Conservation (phyloP, 2,113 vertebrate species). For the Misgurnus mizolepis region DNA sequence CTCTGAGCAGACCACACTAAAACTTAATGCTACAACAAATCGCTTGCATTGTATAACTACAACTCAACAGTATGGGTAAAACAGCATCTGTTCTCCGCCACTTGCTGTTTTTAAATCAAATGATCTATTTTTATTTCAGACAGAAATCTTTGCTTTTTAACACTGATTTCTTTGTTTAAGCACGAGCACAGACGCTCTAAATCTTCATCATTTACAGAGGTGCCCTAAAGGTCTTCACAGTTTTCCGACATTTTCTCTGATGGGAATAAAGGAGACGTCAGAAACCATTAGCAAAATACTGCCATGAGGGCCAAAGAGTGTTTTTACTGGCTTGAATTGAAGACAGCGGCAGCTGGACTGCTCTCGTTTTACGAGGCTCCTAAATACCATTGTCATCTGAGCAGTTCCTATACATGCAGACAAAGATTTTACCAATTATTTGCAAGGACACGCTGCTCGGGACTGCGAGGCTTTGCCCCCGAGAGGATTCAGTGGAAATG, state of each 20-base stretch:
- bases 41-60: not conserved
- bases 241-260: constrained; percentile 34
- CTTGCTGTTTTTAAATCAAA: constrained; percentile 31
- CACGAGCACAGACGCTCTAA: constrained; percentile 1
- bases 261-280: constrained; percentile 33
- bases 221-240: constrained; percentile 32
- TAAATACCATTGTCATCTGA: constrained; percentile 30
- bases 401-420: not conserved
- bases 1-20: not conserved
- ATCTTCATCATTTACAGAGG: constrained; percentile 12
- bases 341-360: constrained; percentile 30
- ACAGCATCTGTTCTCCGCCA: not conserved
- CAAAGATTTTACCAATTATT: not conserved
- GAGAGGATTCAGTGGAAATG: constrained; percentile 6
- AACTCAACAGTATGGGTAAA: constrained; percentile 14
- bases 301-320: constrained; percentile 24
- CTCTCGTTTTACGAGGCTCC: constrained; percentile 21
- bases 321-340: constrained; percentile 39
- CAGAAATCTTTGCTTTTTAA: constrained; percentile 10
- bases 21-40: not conserved
- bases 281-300: constrained; percentile 23
- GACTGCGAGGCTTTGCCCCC: not conserved
- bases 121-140: constrained; percentile 14
- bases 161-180: constrained; percentile 10
- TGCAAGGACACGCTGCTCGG: not conserved